Base-by-base conservation (phyloP, 2,113 vertebrate species). In the Eretmochelys imbricata region DNA sequence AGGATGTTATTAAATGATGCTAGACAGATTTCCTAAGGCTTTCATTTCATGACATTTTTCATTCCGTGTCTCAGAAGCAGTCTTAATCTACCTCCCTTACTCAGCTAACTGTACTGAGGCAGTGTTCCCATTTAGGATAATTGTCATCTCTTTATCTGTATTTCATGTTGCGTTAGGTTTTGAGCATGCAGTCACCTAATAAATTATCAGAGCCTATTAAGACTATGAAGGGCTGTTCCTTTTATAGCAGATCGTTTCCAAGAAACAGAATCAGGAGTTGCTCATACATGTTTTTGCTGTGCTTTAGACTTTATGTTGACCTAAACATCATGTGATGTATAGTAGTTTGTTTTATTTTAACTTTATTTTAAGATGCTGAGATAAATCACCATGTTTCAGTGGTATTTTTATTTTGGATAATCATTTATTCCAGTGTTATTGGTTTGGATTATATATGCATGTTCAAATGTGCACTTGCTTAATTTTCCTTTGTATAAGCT, bases 121-220 rank as follows among this genome's bases (percentile, higher is more conserved):
- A 94, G 57, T 87, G 69, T 92, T 95, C 75, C 57, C 59, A 0
- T 1, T 95, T 97, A 93, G 13, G 55, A 48, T 94, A 95, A 89
- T 88, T 95, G 29, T 93, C 54, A 65, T 88, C 87, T 85, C 82
- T 96, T 93, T 79, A 85, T 94, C 50, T 50, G 78, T 82, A 35
- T 54, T 79, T 53, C 38, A 78, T 62, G 11, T 93, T 93, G 65
- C 38, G n/a, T 89, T 91, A 48, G 13, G 90, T 96, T 93, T 90
- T 83, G 82, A 97, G 84, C 91, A 90, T 95, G 72, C 91, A 93
- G 80, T 89, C 91, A 92, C 90, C 57, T 90, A 95, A 62, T 82
- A 96, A 91, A 96, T 93, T 83, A 14, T 72, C 29, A 75, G 85
- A 95, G 42, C 57, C 91, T 84, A 76, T 84, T 87, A 84, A 48